Base-by-base conservation (phyloP, 2,797 vertebrate genomes). In the Falco novaeseelandiae region DNA sequence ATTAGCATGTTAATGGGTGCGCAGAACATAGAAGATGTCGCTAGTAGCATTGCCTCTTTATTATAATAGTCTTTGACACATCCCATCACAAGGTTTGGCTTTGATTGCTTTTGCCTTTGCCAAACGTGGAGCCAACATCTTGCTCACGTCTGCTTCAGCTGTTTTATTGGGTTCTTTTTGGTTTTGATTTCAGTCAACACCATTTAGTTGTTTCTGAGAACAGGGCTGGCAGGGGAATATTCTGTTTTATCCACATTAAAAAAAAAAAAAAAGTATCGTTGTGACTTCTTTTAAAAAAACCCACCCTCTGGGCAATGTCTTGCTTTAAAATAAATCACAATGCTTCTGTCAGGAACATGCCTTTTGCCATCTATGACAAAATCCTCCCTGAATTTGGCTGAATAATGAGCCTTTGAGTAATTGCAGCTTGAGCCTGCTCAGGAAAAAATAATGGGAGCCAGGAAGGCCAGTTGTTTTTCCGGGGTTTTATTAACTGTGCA, bases 161-260 rank as follows among this genome's bases (percentile, higher is more conserved):
- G 36, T 85, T 92, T 92, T 80, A 70, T 16, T 63, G 52, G 12
- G 22, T 61, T 93, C 72, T 93, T 93, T 87, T 63, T 59, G 42
- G 12, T 63, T 89, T 96, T 94, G 48, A 67, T 89, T 95, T 95
- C 52, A 92, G n/a, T 83, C 49, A 83, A 91, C 90, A 83, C 49
- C 46, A 83, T 40, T 71, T 57, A 80, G 36, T 36, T 93, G 14
- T 87, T 95, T 92, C 76, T 69, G 79, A 94, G 91, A 89, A 61
- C 61, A 92, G 87, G 63, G n/a, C 63, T 94, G 87, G 74, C 82
- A 87, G 52, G 62, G 36, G 44, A 93, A 52, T 91, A 63, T 46
- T 90, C 69, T 69, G 54, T 4, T 90, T 88, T 58, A 84, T 42
- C 17, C 42, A 65, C 42, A 54, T 85, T 57, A 7, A 2, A 16